Evolutionary conservation across 37 sponge, comb jelly and placozoan genomes (phyloP).

Genomic region (Aplysina aerophoba): DNA sequence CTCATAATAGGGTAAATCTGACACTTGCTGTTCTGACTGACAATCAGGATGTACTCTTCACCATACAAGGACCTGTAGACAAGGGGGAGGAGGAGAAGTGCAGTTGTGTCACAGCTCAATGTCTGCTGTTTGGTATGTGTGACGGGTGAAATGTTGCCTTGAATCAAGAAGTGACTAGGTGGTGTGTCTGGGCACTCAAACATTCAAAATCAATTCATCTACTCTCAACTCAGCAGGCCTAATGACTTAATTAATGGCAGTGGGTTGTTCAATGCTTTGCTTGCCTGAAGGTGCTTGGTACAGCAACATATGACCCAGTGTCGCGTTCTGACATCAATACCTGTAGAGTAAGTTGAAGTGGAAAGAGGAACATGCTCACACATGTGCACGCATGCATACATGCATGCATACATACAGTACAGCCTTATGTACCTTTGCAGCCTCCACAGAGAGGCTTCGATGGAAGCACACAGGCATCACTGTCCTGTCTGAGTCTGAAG

Average conservation of each 20-base stretch:
- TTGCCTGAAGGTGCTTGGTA: no score
- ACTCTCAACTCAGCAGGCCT: no score
- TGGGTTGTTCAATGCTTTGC: no score
- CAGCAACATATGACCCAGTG: no score
- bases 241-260: no score
- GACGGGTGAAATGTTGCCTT: no score
- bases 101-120: no score
- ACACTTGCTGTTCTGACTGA: not conserved
- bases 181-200: no score
- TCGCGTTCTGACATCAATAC: not conserved
- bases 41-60: conserved; percentile 20
- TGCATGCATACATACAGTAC: not conserved
- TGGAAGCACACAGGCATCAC: not conserved
- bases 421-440: not conserved
- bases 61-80: conserved; percentile 6
- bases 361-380: not conserved
- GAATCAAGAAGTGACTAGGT: no score
- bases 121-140: no score
- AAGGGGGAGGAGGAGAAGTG: not conserved
- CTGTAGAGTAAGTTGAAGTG: not conserved
- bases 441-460: not conserved
- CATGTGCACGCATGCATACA: not conserved
- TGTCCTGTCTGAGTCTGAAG: not conserved
- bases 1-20: not conserved
- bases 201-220: no score